Evolutionary conservation across 2,888 invertebrate species (phyloP), one percentile per base, ranked within the genome.

Genomic region (Ceramica pisi): DNA sequence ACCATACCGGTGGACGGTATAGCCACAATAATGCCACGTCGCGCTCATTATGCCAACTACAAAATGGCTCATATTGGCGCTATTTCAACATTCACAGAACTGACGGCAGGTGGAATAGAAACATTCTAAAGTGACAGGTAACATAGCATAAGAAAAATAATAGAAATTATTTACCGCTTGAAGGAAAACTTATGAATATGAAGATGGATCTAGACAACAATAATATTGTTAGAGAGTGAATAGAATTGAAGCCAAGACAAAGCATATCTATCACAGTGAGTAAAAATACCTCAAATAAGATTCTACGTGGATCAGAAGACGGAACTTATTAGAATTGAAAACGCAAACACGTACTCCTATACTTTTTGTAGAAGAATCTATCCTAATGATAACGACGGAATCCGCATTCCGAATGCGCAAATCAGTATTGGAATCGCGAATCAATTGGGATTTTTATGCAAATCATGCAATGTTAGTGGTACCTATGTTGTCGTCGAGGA

Each of bases 1-100:
- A 78, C 76, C 82, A 83, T 83, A 85, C 73, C 72, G 69, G 79
- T 74, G 68, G 76, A 75, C 71, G 74, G 72, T 75, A 67, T 62
- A 69, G 67, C 69, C 71, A 67, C 80, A 71, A 83, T 76, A 60
- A 81, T 68, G 70, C 83, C 80, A 82, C 71, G 67, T 82, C 72
- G 69, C 64, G 55, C 82, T 82, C 82, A 78, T 80, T 82, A 82
- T 72, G 73, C 48, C 78, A 51, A 65, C 67, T 72, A 78, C 82
- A 66, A 72, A 77, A 82, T 82, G 56, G 72, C 53, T 72, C 73
- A 66, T 68, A 72, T 78, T 78, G 63, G 68, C 82, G 68, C 73
- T 68, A 78, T 72, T 78, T 72, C 72, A 80, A 82, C 72, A 66
- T 65, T 65, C 61, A 66, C 31, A 65, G 48, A 65, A 61, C 9